These are phyloP conservation scores for Amorpha juglandis DNA, from an alignment of 2,888 invertebrate genomes.

Conservation along the genomic window DNA sequence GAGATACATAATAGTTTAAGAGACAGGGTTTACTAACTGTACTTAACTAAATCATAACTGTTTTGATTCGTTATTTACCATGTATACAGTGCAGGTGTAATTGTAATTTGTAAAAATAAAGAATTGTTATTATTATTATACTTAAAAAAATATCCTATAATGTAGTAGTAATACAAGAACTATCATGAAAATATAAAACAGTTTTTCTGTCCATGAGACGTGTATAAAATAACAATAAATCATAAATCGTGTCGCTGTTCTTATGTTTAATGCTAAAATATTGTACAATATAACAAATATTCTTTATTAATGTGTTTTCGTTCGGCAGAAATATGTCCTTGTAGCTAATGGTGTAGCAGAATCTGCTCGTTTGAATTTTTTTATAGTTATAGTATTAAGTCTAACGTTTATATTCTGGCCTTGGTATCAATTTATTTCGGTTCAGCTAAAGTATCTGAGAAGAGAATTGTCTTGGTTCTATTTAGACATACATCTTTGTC, in stretches of 20 bases:
- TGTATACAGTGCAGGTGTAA: too few species aligned
- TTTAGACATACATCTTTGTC: too few species aligned
- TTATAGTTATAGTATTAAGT: background rate
- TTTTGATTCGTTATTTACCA: too few species aligned
- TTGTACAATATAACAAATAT: slow-evolving; percentile 3
- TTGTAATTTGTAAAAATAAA: too few species aligned
- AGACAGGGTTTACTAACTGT: too few species aligned
- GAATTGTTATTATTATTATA: too few species aligned
- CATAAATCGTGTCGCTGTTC: slow-evolving; percentile 7
- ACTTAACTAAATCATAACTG: too few species aligned
- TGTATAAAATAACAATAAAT: slow-evolving; percentile 8
- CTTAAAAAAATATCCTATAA: too few species aligned
- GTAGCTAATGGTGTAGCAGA: background rate
- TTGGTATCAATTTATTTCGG: too few species aligned
- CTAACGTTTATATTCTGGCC: background rate
- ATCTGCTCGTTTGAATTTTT: background rate
- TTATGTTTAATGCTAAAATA: slow-evolving; percentile 20
- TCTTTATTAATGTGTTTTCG: slow-evolving; percentile 20
- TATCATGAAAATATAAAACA: background rate
- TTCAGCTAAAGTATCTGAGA: too few species aligned
- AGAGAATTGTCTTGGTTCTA: too few species aligned
- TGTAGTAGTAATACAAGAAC: background rate
- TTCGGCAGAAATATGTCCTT: slow-evolving; percentile 18
- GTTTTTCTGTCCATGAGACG: background rate
- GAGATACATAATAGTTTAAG: too few species aligned